These are phyloP conservation scores for Cephalotes varians DNA, from an alignment of 2,888 invertebrate genomes.

Conservation along the genomic window DNA sequence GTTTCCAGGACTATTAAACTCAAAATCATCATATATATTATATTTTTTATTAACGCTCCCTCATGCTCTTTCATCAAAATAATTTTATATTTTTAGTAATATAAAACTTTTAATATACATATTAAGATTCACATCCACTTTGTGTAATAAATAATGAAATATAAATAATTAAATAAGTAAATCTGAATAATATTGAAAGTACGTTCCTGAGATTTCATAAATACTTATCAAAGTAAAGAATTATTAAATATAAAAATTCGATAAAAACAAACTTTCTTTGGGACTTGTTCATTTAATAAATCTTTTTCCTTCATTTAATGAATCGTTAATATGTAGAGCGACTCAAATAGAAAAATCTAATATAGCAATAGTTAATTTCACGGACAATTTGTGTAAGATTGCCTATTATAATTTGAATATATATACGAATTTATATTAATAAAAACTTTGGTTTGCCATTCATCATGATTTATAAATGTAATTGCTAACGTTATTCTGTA, in stretches of 20 bases:
- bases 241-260: slow-evolving; percentile 22
- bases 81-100: not conserved
- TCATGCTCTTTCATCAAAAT: not conserved
- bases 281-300: not conserved
- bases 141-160: not conserved
- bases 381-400: slow-evolving; percentile 7
- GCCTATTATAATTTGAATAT: not conserved
- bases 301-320: not conserved
- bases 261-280: not conserved
- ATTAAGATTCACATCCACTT: not conserved
- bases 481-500: slow-evolving; percentile 14
- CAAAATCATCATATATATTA: not conserved
- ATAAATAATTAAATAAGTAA: slow-evolving; percentile 45
- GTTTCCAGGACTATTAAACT: not conserved
- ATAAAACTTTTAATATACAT: not conserved
- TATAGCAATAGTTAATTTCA: not conserved
- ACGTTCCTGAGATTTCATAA: slow-evolving; percentile 40
- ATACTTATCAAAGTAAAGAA: not conserved
- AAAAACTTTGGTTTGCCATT: slow-evolving; percentile 39
- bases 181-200: not conserved
- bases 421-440: slow-evolving; percentile 9
- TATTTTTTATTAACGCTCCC: not conserved
- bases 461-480: slow-evolving; percentile 19
- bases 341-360: slow-evolving; percentile 34
- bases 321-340: slow-evolving; percentile 7